Base-by-base conservation (phyloP, 2,888 invertebrate species). In the Pinctada fucata region DNA sequence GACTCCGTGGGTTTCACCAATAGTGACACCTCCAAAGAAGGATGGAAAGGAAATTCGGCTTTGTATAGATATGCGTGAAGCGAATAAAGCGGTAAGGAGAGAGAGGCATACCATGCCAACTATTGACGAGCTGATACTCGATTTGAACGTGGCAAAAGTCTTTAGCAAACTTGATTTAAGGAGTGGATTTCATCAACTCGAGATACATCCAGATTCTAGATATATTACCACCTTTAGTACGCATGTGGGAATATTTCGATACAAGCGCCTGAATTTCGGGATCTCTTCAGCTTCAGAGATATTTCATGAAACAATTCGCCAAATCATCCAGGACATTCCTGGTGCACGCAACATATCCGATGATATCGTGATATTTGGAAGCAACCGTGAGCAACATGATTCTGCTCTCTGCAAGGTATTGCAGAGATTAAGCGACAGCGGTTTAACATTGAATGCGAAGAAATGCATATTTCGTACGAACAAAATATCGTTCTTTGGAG, bases 271-370 rank as follows among this genome's bases (percentile, higher is more conserved):
- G 65, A 84, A 78, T n/a, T 88, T 86, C 77, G 87, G 87, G 8
- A 79, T 84, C 8, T 82, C 78, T 2, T 92, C 91, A 72, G 93
- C 93, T 3, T 91, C 92, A 0, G 93, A 93, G 85, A 84, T 92
- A 1, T 93, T 92, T 80, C 92, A 93, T 84, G 91, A 93, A 84
- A 87, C 87, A 2, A 76, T 93, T 49, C 90, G 91, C 79, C 82
- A 84, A 80, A 87, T 92, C 6, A 72, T 93, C 2, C 52, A 79
- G 51, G 85, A 84, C 5, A 91, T 91, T 49, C 85, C 90, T 63
- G 91, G 91, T 0, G 87, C 85, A 3, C 73, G 90, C 31, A 91
- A 90, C 72, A 88, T 88, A 72, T 90, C 89, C 51, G 92, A 92
- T 83, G 91, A 92, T 83, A 91, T 93, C 71, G 76, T 91, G 3